These are phyloP conservation scores for Spisula solida DNA, from an alignment of 2,888 invertebrate species.

Conservation along the genomic window DNA sequence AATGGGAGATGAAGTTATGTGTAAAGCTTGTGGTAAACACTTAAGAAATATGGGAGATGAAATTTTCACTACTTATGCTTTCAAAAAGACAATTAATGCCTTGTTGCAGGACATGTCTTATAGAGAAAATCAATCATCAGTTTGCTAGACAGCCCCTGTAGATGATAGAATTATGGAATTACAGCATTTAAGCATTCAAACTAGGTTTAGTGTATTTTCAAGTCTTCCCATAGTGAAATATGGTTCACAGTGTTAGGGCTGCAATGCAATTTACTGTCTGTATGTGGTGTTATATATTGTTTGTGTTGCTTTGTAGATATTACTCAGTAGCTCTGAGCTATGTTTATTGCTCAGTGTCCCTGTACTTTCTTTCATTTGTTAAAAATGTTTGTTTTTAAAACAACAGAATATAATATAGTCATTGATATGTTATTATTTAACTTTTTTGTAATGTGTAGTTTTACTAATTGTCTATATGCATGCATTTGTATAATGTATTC, in stretches of 20 bases:
- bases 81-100: constrained; percentile 27
- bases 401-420: neutral
- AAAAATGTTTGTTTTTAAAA: neutral
- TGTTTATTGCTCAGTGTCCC: neutral
- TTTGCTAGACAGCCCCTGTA: neutral
- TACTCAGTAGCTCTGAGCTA: neutral
- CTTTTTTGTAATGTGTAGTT: neutral
- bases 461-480: neutral
- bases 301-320: neutral
- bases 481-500: constrained; percentile 6
- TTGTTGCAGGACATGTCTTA: constrained; percentile 23
- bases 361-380: constrained; percentile 9
- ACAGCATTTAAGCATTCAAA: neutral
- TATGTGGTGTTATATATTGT: too few species aligned
- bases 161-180: neutral
- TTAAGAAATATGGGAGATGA: constrained; percentile 78
- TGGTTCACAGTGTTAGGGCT: neutral
- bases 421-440: neutral
- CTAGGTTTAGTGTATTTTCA: neutral
- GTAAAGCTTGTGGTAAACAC: constrained; percentile 74
- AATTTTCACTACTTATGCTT: constrained; percentile 48
- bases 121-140: neutral
- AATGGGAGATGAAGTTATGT: constrained; percentile 77
- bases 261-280: neutral
- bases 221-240: neutral